A percentile compares a stretch with the other conserved stretches of the same genome.
Evolutionary conservation across 2,113 vertebrate genomes (phyloP).

Genomic region (Alectura lathami): DNA sequence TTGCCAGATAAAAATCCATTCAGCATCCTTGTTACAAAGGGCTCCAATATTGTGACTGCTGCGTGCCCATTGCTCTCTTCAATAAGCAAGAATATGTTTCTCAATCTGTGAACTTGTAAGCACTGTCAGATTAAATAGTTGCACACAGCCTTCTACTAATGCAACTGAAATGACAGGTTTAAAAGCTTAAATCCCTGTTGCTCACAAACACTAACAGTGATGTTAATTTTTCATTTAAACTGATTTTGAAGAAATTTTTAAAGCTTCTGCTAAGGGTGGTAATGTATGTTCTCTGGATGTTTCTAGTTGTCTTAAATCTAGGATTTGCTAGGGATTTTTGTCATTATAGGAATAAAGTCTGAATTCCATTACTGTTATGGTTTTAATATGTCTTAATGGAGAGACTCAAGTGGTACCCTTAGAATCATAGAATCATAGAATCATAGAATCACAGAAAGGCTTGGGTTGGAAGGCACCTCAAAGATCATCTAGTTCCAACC

Average conservation of each 20-base stretch:
- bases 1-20: not conserved
- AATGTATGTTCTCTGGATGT: not conserved
- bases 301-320: not conserved
- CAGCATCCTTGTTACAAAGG: not conserved
- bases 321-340: not conserved
- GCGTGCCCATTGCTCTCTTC: not conserved
- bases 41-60: not conserved
- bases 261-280: not conserved
- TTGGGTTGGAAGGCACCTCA: too few relatives aligned
- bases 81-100: too few relatives aligned
- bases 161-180: not conserved
- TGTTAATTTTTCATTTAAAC: not conserved
- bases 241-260: not conserved
- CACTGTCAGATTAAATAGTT: not conserved
- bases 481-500: too few relatives aligned
- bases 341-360: not conserved
- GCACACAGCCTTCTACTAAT: not conserved
- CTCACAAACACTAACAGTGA: not conserved
- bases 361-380: not conserved
- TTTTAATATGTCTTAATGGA: not conserved
- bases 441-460: too few relatives aligned
- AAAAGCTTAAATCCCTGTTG: not conserved
- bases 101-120: not conserved
- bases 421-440: too few relatives aligned
- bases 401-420: not conserved